A percentile compares a stretch with the other conserved stretches of the same genome.
These are phyloP conservation scores for Peromyscus polionotus DNA, from an alignment of 2,113 vertebrate species.

Conservation along the genomic window DNA sequence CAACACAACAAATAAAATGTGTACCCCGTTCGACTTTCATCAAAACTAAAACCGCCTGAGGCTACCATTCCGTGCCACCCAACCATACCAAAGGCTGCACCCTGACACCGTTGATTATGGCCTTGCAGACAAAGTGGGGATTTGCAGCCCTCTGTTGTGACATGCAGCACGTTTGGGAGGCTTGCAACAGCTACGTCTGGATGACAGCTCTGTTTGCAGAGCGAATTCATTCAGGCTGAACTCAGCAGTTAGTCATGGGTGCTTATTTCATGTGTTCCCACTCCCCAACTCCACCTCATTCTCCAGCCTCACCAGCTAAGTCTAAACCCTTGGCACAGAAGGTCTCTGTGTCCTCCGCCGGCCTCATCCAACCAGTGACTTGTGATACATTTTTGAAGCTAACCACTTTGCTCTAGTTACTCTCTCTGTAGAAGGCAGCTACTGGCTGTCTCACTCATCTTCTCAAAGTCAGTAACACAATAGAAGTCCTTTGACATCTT, in stretches of 20 bases:
- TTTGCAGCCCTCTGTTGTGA: slow-evolving; percentile 60
- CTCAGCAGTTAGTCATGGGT: slow-evolving; percentile 59
- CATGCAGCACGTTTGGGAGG: slow-evolving; percentile 20
- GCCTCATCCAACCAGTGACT: neutral
- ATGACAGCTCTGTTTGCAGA: slow-evolving; percentile 75
- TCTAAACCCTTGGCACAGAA: slow-evolving; percentile 4
- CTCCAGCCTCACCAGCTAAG: neutral
- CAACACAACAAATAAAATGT: slow-evolving; percentile 35
- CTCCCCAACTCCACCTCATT: slow-evolving; percentile 42
- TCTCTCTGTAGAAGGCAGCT: neutral
- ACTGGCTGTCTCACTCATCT: neutral
- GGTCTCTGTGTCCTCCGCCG: neutral
- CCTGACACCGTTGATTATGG: slow-evolving; percentile 44
- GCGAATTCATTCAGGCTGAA: slow-evolving; percentile 52
- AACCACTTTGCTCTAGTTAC: neutral
- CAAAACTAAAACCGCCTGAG: slow-evolving; percentile 32
- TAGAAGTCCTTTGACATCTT: neutral
- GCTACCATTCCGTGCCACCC: slow-evolving; percentile 22
- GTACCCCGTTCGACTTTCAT: slow-evolving; percentile 50
- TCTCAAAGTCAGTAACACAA: neutral
- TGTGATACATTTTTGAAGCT: neutral
- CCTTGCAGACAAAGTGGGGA: slow-evolving; percentile 62
- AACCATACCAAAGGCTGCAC: neutral
- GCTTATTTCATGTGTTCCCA: slow-evolving; percentile 59
- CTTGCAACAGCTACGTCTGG: slow-evolving; percentile 32